Conservation (phyloP, 2,113 vertebrate genomes). For the Tragulus kanchil region DNA sequence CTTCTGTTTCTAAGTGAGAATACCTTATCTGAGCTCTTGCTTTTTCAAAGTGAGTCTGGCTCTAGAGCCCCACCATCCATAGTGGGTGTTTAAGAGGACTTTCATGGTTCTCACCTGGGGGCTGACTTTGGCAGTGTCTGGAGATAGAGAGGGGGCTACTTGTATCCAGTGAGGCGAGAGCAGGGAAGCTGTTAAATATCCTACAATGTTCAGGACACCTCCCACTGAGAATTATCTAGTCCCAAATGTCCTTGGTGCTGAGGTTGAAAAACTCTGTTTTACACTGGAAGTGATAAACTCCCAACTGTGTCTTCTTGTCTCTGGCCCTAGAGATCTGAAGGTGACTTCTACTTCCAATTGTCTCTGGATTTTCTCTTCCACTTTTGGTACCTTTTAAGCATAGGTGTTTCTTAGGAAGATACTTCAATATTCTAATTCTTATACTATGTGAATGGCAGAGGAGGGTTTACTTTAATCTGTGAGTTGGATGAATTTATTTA, state of each 20-base stretch:
- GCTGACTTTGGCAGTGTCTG: neutral
- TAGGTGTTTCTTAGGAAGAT: neutral
- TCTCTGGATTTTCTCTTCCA: neutral
- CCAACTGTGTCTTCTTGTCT: neutral
- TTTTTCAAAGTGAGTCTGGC: neutral
- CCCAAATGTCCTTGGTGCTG: neutral
- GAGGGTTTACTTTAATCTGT: neutral
- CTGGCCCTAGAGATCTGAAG: neutral
- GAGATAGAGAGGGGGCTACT: neutral
- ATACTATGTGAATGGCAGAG: neutral
- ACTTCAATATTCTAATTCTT: neutral
- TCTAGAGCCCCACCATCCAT: neutral
- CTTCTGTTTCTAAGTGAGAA: neutral
- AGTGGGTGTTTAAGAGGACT: neutral
- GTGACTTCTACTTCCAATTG: neutral
- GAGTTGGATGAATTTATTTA: neutral
- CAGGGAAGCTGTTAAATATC: neutral
- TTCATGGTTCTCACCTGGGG: neutral
- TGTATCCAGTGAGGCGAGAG: neutral
- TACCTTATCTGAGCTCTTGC: neutral
- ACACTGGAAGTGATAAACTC: neutral
- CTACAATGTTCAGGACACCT: neutral
- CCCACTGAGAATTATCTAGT: too few species aligned
- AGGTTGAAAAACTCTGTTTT: neutral
- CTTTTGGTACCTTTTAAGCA: neutral